Evolutionary conservation across 2,888 invertebrate genomes (phyloP).

Genomic region (Protodeltote pygarga): DNA sequence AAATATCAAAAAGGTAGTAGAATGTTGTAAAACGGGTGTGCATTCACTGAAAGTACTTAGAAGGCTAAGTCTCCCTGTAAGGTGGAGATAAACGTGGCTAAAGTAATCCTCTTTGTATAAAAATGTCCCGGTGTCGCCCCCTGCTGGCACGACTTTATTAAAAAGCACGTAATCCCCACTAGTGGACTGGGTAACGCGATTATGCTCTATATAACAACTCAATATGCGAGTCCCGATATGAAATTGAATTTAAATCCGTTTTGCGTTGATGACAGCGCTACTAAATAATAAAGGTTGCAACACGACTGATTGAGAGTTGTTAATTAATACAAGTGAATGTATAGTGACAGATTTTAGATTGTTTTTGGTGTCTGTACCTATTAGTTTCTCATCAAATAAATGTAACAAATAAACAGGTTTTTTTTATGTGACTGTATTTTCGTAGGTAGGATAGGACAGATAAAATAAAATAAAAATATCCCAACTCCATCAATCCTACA

Average conservation of each 20-base stretch:
- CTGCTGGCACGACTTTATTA: slow-evolving; percentile 81
- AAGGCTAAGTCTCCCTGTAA: slow-evolving; percentile 83
- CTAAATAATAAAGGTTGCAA: slow-evolving; percentile 49
- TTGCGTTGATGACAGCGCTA: slow-evolving; percentile 65
- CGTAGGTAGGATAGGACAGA: too few species aligned
- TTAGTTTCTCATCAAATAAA: not conserved
- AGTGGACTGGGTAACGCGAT: slow-evolving; percentile 86
- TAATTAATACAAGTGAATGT: slow-evolving; percentile 36
- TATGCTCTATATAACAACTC: slow-evolving; percentile 82
- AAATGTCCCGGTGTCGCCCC: slow-evolving; percentile 84
- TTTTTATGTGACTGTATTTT: too few species aligned
- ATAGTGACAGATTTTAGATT: slow-evolving; percentile 32
- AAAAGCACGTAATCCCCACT: slow-evolving; percentile 85
- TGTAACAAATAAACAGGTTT: not conserved
- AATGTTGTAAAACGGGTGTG: slow-evolving; percentile 69
- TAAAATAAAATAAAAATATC: not conserved
- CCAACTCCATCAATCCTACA: not conserved
- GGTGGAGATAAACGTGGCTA: slow-evolving; percentile 84
- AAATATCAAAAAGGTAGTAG: slow-evolving; percentile 13
- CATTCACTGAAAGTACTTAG: slow-evolving; percentile 79
- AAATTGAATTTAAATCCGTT: slow-evolving; percentile 82
- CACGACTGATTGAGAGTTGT: slow-evolving; percentile 36
- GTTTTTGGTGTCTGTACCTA: slow-evolving; percentile 10
- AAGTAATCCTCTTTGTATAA: slow-evolving; percentile 86
- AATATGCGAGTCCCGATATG: slow-evolving; percentile 78